Percentiles rank a stretch among this genome's conserved stretches.
These are phyloP conservation scores for Axis porcinus DNA, from an alignment of 2,113 vertebrate genomes.

Conservation along the genomic window DNA sequence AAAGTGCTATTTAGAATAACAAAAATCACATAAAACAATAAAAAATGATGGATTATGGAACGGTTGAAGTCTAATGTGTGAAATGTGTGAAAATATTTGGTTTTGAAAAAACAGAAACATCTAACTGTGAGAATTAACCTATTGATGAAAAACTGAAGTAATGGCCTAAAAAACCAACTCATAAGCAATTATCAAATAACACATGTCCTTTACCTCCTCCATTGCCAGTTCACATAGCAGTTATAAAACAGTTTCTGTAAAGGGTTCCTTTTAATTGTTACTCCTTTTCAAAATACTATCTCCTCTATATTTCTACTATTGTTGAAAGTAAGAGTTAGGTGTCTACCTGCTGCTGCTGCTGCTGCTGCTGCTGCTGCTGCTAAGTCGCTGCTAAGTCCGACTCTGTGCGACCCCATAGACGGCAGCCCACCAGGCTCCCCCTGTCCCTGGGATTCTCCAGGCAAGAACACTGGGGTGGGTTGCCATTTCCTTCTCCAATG, in stretches of 20 bases:
- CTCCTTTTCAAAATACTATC: not conserved
- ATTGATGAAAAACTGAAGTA: not conserved
- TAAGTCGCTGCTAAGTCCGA: too few relatives aligned
- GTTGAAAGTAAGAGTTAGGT: not conserved
- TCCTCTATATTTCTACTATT: not conserved
- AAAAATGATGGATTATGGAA: not conserved
- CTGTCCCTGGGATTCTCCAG: too few relatives aligned
- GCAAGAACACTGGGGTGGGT: too few relatives aligned
- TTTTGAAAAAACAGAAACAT: not conserved
- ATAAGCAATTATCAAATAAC: not conserved
- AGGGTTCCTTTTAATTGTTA: not conserved
- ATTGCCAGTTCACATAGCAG: not conserved
- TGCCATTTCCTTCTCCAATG: too few relatives aligned
- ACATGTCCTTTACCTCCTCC: not conserved
- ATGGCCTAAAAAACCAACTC: not conserved
- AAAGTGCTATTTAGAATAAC: not conserved
- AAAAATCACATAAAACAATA: not conserved
- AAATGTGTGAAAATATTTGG: conserved; percentile 6
- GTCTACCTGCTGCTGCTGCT: not conserved
- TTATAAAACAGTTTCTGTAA: not conserved
- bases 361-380: not conserved
- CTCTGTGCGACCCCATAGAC: too few relatives aligned
- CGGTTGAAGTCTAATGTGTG: not conserved
- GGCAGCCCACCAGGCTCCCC: too few relatives aligned
- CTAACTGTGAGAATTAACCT: not conserved